Base-by-base conservation (phyloP, 2,797 vertebrate genomes). In the Psittacula derbiana region DNA sequence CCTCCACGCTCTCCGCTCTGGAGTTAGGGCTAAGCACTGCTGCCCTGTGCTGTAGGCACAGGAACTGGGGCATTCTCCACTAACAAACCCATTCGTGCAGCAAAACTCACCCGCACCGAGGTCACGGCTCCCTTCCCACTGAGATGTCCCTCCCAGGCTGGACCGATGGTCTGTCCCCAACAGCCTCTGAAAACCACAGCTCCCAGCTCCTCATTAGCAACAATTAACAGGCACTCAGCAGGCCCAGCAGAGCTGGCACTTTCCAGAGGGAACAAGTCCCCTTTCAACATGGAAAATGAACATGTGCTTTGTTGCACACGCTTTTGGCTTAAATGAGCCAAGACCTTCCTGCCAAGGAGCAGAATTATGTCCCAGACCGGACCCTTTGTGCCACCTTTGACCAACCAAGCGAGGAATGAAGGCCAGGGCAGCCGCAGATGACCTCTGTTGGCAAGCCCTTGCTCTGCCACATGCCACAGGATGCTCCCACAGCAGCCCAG, bases 151-250 rank as follows among this genome's bases (percentile, higher is more conserved):
- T 69, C 89, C 69, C 40, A 5, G 93, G 71, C 92, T 30, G 23
- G 96, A 96, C 90, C 79, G 24, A 82, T n/a, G 49, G 90, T 12
- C 92, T 96, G 95, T 96, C 93, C 96, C 74, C 72, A 80, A 1
- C 24, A 27, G 74, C 91, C 91, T 97, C 93, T 50, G 87, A 44
- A 87, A 97, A 90, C 81, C 49, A 49, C 82, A 62, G 81, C 76
- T 73, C 91, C 93, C 91, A 76, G 94, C 69, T 90, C 94, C 95
- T 97, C 95, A 97, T 97, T 97, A 97, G 94, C 71, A 93, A 89
- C 97, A 97, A 98, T 98, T 98, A 98, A 96, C 76, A 47, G 33
- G 88, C 92, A 82, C 94, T 96, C 95, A 92, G 79, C 14, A 50
- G 91, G 91, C 93, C 88, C 72, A 81, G 83, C 96, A 71, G 95